Base-by-base conservation (phyloP, 2,888 invertebrate genomes). In the Alsophila aescularia region DNA sequence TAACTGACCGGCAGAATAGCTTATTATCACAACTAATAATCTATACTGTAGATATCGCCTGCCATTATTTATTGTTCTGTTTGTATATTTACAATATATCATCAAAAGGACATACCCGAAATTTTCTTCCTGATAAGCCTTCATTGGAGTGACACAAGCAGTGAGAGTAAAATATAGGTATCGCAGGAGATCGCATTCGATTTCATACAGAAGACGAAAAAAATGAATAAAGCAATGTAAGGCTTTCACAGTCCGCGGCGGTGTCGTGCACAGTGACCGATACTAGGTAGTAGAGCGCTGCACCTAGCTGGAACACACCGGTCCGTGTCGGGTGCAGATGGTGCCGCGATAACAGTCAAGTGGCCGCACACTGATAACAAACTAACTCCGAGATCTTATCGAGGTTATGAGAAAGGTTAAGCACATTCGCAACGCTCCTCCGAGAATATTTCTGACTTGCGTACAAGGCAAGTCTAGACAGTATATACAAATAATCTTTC, bases 31-130 rank as follows among this genome's bases (percentile, higher is more conserved):
- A n/a, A n/a, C n/a, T n/a, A n/a, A n/a, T n/a, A n/a, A n/a, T n/a
- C n/a, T n/a, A n/a, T n/a, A n/a, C n/a, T n/a, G n/a, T n/a, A n/a
- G n/a, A n/a, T n/a, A n/a, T n/a, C n/a, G n/a, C n/a, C n/a, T n/a
- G n/a, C n/a, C n/a, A n/a, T n/a, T n/a, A n/a, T n/a, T n/a, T n/a
- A n/a, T n/a, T n/a, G n/a, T n/a, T n/a, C n/a, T n/a, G n/a, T n/a
- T n/a, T n/a, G n/a, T n/a, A n/a, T n/a, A n/a, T n/a, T n/a, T n/a
- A n/a, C n/a, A n/a, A n/a, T n/a, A n/a, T n/a, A n/a, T n/a, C n/a
- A n/a, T n/a, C n/a, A n/a, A n/a, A n/a, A 15, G 15, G 54, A 67
- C 70, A 16, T 49, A 72, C 73, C 71, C 60, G 12, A 56, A 52
- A n/a, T 40, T 37, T 13, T 65, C 62, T 32, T 62, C 67, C 9